A percentile compares a stretch with the other conserved stretches of the same genome.
Conservation (phyloP, 2,113 vertebrate species). For the Gallinago undulata region DNA sequence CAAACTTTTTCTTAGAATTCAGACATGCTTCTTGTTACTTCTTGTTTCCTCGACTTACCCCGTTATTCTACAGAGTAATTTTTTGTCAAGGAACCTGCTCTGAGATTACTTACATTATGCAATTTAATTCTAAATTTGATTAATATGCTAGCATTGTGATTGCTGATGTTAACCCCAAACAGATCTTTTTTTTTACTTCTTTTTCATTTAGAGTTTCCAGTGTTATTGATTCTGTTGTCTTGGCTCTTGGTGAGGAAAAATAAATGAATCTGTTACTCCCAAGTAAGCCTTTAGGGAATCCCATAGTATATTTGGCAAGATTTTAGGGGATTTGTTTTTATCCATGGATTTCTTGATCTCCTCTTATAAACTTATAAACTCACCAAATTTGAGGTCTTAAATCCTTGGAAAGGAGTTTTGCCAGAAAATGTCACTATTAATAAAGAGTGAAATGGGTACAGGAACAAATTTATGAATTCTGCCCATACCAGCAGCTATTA, state of each 20-base stretch:
- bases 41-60: neutral
- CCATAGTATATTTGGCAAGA: neutral
- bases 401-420: neutral
- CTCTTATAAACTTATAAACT: conserved; percentile 14
- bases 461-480: neutral
- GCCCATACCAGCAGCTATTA: neutral
- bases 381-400: neutral
- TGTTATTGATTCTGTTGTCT: neutral
- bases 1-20: neutral
- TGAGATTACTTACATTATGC: neutral
- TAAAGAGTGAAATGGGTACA: neutral
- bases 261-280: neutral
- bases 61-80: neutral
- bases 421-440: neutral
- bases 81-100: neutral
- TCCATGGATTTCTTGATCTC: conserved; percentile 3
- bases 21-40: neutral
- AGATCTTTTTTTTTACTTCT: neutral
- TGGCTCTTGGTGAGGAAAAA: neutral
- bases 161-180: neutral
- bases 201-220: neutral
- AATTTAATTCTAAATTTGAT: neutral
- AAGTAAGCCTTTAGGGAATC: neutral
- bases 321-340: conserved; percentile 28
- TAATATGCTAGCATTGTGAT: neutral